phyloP scores from a whole-genome alignment of 2,797 vertebrate genomes.

The Microctenopoma stevenorrisi region DNA sequence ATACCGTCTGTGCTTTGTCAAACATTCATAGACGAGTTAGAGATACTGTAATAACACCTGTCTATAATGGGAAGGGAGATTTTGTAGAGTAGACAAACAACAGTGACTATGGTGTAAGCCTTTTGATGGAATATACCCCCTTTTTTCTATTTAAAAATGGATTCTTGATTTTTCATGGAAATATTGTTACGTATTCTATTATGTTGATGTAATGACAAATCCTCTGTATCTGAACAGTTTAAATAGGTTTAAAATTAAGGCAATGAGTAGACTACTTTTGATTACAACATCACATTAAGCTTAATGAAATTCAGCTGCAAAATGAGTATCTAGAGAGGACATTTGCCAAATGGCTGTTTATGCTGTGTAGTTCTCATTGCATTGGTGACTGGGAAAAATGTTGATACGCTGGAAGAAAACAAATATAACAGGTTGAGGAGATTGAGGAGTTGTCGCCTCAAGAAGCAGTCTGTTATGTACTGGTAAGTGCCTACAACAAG shows the following conservation, averaged over 20 bases:
- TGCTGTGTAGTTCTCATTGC: slow-evolving; percentile 76
- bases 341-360: slow-evolving; percentile 79
- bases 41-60: slow-evolving; percentile 87
- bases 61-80: slow-evolving; percentile 91
- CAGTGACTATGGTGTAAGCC: slow-evolving; percentile 96
- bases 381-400: slow-evolving; percentile 60
- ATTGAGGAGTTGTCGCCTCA: slow-evolving; percentile 59
- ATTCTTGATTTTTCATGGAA: slow-evolving; percentile 91
- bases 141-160: slow-evolving; percentile 94
- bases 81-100: slow-evolving; percentile 95
- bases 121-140: slow-evolving; percentile 93
- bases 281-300: slow-evolving; percentile 80
- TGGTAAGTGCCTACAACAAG: slow-evolving; percentile 87
- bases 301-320: slow-evolving; percentile 80
- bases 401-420: slow-evolving; percentile 44
- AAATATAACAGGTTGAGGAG: slow-evolving; percentile 59
- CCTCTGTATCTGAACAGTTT: slow-evolving; percentile 83
- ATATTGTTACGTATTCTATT: slow-evolving; percentile 88
- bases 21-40: slow-evolving; percentile 94
- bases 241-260: slow-evolving; percentile 83
- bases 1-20: slow-evolving; percentile 98
- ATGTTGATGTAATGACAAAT: slow-evolving; percentile 85
- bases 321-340: slow-evolving; percentile 72
- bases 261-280: slow-evolving; percentile 77
- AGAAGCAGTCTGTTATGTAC: slow-evolving; percentile 73